These are phyloP conservation scores for Watsonalla cultraria DNA, from an alignment of 2,888 invertebrate genomes.

Conservation along the genomic window DNA sequence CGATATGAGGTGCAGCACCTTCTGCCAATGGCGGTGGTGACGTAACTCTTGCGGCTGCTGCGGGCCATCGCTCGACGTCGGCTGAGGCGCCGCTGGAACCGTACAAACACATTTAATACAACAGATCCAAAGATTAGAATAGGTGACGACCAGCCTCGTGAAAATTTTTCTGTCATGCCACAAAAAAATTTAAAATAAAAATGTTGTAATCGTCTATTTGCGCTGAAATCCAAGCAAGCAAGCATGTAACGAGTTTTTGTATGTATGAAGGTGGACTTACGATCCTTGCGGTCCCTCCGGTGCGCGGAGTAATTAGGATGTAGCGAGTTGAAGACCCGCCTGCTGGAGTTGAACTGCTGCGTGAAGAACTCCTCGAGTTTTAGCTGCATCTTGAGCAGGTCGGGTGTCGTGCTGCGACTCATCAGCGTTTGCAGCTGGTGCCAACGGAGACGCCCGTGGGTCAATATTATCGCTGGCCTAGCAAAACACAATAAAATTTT, in stretches of 20 bases:
- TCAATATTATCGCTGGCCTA: constrained; percentile 92
- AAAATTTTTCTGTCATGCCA: too few species aligned
- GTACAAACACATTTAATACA: too few species aligned
- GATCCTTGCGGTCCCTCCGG: constrained; percentile 42
- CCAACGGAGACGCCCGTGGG: constrained; percentile 96
- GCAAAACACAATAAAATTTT: neutral
- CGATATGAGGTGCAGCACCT: constrained; percentile 88
- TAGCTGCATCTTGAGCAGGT: constrained; percentile 96
- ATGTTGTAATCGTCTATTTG: too few species aligned
- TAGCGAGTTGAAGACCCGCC: constrained; percentile 90
- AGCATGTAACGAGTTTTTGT: too few species aligned
- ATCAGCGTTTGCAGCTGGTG: constrained; percentile 97
- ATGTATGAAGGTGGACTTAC: constrained; percentile 30
- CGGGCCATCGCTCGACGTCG: neutral
- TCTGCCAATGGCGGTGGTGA: constrained; percentile 97
- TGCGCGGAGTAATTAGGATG: constrained; percentile 53
- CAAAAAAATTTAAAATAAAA: too few species aligned
- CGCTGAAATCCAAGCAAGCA: too few species aligned
- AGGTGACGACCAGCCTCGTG: too few species aligned
- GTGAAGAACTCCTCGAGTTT: constrained; percentile 98
- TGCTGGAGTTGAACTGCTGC: constrained; percentile 97
- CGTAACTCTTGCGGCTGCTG: constrained; percentile 58
- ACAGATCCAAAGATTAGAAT: too few species aligned
- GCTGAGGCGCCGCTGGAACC: neutral
- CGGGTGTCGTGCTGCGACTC: constrained; percentile 97